A percentile compares a stretch with the other conserved stretches of the same genome.
Evolutionary conservation across 2,113 vertebrate species (phyloP).

Genomic region (Uropsilus gracilis): DNA sequence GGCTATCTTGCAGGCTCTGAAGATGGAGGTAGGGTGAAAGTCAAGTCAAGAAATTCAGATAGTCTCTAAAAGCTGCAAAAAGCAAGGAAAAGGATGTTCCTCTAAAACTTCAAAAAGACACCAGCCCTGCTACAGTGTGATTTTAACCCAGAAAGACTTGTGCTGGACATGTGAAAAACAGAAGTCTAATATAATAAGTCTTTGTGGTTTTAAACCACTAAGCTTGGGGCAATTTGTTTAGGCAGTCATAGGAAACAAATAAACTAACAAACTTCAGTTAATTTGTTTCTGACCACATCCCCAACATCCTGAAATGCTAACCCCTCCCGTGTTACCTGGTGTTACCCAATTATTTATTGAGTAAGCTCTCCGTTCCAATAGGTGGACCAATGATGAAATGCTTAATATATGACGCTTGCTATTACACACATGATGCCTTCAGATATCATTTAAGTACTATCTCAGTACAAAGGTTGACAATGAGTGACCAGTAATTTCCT

Average conservation of each 20-base stretch:
- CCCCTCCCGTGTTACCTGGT: neutral
- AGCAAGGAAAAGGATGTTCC: neutral
- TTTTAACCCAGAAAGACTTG: neutral
- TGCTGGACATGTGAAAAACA: neutral
- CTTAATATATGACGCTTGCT: neutral
- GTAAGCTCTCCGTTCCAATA: constrained; percentile 1
- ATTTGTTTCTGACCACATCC: neutral
- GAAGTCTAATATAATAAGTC: neutral
- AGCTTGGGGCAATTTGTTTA: neutral
- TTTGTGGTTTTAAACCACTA: neutral
- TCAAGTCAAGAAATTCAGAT: neutral
- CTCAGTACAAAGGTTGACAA: neutral
- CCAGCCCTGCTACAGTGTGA: neutral
- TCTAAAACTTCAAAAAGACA: neutral
- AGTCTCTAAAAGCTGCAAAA: neutral
- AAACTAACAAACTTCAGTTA: neutral
- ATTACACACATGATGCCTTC: neutral
- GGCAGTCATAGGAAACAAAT: constrained; percentile 7
- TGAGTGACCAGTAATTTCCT: constrained; percentile 9
- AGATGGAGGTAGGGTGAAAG: neutral
- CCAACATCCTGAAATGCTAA: constrained; percentile 46
- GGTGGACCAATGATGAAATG: constrained; percentile 23
- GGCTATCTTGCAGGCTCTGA: neutral
- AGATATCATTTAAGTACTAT: neutral
- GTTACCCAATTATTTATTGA: constrained; percentile 38